A percentile compares a stretch with the other conserved stretches of the same genome.
phyloP scores from a whole-genome alignment of 2,888 invertebrate genomes.

The Orchesellides sinensis region DNA sequence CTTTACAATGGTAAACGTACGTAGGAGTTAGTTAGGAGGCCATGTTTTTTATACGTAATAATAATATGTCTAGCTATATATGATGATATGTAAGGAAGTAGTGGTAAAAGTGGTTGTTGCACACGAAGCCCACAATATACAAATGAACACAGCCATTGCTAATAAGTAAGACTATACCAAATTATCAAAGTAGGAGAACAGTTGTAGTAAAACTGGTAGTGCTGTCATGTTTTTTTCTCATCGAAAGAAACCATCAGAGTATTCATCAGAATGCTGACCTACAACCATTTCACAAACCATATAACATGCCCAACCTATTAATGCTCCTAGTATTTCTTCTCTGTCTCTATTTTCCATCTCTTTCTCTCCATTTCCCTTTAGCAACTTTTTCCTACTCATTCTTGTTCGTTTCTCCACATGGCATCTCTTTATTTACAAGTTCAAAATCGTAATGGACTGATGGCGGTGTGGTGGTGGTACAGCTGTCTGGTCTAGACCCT shows the following conservation, averaged over 20 bases:
- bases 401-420: slow-evolving; percentile 11
- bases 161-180: no score
- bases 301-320: slow-evolving; percentile 47
- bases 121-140: not conserved
- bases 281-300: slow-evolving; percentile 54
- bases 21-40: slow-evolving; percentile 3
- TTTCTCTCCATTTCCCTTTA: slow-evolving; percentile 6
- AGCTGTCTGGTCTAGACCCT: slow-evolving; percentile 27
- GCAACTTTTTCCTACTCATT: slow-evolving; percentile 9
- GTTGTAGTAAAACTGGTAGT: slow-evolving; percentile 17
- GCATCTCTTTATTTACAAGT: slow-evolving; percentile 26
- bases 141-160: not conserved
- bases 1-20: slow-evolving; percentile 25
- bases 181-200: not conserved
- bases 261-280: slow-evolving; percentile 50
- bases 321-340: slow-evolving; percentile 23
- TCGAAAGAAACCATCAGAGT: slow-evolving; percentile 43
- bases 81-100: not conserved
- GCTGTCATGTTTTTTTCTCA: slow-evolving; percentile 27
- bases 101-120: slow-evolving; percentile 11
- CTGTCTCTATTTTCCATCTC: not conserved
- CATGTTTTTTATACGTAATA: no score
- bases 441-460: slow-evolving; percentile 45
- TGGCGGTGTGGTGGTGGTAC: slow-evolving; percentile 10
- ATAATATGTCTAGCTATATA: not conserved